Evolutionary conservation across 2,888 invertebrate genomes (phyloP), one percentile per base, ranked within the genome.

Genomic region (Unio pictorum): DNA sequence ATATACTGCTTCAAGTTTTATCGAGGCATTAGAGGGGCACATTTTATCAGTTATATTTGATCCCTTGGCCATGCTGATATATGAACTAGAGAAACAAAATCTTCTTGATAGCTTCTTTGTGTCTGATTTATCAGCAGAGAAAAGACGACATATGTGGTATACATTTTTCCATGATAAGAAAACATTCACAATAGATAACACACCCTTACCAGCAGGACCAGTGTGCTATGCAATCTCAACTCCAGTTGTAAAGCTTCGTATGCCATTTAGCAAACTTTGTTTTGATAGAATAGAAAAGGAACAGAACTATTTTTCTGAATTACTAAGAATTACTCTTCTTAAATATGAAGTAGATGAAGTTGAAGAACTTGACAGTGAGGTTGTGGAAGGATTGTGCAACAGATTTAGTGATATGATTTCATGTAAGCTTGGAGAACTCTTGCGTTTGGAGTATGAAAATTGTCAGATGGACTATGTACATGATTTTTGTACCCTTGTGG

Each of bases 11-110:
- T 61, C 72, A 23, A 55, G 67, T 56, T 72, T 77, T 58, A 67
- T 74, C 6, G 68, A 64, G 61, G 79, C 81, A 20, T 61, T 79
- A n/a, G 78, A 79, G 60, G 55, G 58, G n/a, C 66, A 75, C 55
- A 64, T 78, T 17, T 55, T 68, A 6, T 64, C 67, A 15, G 57
- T 68, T 0, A 72, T 81, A 1, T 74, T 69, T n/a, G 59, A 55
- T 8, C 79, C 79, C 26, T n/a, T 81, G 7, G 71, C 76, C n/a
- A 78, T 74, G 54, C 54, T 73, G n/a, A 30, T 81, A 1, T 78
- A 45, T 62, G 65, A 68, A 20, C 34, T 81, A 62, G 76, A 79
- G 64, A 59, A 66, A 11, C 54, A 67, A 18, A 68, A 69, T 55
- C 65, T 71, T n/a, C 15, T 79, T 18, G 69, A 75, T 55, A 66